phyloP scores from a whole-genome alignment of 2,113 vertebrate species.

The Collichthys lucidus region DNA sequence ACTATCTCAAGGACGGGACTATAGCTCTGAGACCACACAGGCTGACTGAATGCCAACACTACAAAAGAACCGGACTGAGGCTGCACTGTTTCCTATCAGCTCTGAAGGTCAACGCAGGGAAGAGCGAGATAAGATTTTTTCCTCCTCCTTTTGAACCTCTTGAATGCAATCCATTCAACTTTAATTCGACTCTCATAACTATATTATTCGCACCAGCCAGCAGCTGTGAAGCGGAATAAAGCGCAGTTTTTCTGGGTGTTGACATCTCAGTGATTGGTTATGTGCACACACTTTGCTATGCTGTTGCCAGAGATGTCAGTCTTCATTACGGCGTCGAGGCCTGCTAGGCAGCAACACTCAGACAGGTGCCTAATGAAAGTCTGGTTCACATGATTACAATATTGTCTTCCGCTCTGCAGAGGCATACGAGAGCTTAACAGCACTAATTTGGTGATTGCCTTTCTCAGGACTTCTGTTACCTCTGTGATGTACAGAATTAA shows the following conservation, averaged over 20 bases:
- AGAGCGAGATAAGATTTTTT: slow-evolving; percentile 47
- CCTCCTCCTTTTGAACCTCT: slow-evolving; percentile 32
- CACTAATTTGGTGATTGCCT: slow-evolving; percentile 40
- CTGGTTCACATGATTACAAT: slow-evolving; percentile 48
- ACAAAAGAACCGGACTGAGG: slow-evolving; percentile 71
- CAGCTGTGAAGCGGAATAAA: slow-evolving; percentile 35
- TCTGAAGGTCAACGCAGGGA: slow-evolving; percentile 71
- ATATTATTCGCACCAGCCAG: slow-evolving; percentile 29
- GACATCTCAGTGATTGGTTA: slow-evolving; percentile 61
- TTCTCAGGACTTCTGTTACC: slow-evolving; percentile 31
- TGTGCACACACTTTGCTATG: slow-evolving; percentile 46
- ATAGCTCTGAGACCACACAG: slow-evolving; percentile 63
- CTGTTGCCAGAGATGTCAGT: slow-evolving; percentile 63
- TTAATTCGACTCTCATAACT: slow-evolving; percentile 49
- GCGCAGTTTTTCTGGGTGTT: slow-evolving; percentile 19
- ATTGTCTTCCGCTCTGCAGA: slow-evolving; percentile 24
- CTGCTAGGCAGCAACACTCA: slow-evolving; percentile 17
- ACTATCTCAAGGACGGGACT: slow-evolving; percentile 73
- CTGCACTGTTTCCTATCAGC: slow-evolving; percentile 60
- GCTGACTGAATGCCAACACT: slow-evolving; percentile 58
- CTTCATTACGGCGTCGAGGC: slow-evolving; percentile 50
- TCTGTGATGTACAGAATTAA: slow-evolving; percentile 24
- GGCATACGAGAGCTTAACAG: slow-evolving; percentile 14
- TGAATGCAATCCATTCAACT: slow-evolving; percentile 64
- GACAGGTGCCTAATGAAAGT: slow-evolving; percentile 64